A percentile compares a stretch with the other conserved stretches of the same genome.
These are phyloP conservation scores for Ephydatia muelleri DNA, from an alignment of 37 sponge, comb jelly and placozoan species.

Conservation along the genomic window DNA sequence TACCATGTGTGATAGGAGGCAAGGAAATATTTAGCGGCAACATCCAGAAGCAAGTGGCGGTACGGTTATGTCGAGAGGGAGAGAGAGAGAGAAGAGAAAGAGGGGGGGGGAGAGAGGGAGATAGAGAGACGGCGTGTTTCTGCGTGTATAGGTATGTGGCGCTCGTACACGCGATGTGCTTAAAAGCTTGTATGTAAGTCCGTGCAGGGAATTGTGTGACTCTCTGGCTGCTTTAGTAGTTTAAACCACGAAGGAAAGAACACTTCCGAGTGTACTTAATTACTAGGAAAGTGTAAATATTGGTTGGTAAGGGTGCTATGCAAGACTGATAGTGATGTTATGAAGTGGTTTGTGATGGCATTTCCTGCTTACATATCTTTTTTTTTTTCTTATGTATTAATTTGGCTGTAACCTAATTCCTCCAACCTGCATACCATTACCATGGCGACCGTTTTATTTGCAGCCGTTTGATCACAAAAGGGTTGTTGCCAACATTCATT, in stretches of 20 bases:
- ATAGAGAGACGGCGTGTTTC: not conserved
- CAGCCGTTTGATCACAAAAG: constrained; percentile 87
- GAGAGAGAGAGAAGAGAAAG: not conserved
- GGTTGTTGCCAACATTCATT: constrained; percentile 74
- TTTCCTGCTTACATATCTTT: not conserved
- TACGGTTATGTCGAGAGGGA: too few species aligned
- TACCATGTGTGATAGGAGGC: constrained; percentile 93
- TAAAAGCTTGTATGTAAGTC: too few species aligned
- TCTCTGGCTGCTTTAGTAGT: too few species aligned
- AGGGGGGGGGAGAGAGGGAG: not conserved
- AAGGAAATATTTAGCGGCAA: constrained; percentile 81
- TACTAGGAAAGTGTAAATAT: too few species aligned
- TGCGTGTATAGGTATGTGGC: too few species aligned
- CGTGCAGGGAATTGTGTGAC: too few species aligned
- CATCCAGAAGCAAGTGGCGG: constrained; percentile 70
- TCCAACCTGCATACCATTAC: not conserved
- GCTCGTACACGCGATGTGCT: too few species aligned
- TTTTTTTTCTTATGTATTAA: not conserved
- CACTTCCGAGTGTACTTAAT: too few species aligned
- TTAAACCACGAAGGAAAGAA: too few species aligned
- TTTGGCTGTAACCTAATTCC: not conserved
- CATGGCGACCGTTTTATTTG: constrained; percentile 1
- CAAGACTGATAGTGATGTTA: too few species aligned
- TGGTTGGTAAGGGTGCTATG: too few species aligned
- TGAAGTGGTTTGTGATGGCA: not conserved